Evolutionary conservation across 2,113 vertebrate species (phyloP).

Genomic region (Erythrolamprus reginae): DNA sequence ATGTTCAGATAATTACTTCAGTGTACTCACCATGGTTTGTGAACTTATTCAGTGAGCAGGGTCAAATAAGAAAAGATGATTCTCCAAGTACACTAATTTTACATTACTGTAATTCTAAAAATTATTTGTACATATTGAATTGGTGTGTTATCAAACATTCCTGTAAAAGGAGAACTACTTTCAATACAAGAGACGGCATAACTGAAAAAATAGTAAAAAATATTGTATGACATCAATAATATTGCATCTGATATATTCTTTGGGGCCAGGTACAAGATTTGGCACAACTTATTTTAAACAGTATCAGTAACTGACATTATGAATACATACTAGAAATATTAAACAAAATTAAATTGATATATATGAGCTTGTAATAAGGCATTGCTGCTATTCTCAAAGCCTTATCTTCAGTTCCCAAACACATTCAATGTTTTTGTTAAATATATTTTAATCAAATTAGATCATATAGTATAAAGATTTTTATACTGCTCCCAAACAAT

Average conservation of each 20-base stretch:
- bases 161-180: neutral
- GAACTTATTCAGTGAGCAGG: neutral
- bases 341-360: neutral
- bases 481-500: neutral
- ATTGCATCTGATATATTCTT: neutral
- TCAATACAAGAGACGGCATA: neutral
- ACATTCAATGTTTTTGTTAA: neutral
- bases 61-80: neutral
- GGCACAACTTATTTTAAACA: neutral
- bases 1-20: neutral
- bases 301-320: neutral
- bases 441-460: neutral
- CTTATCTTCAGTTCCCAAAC: neutral
- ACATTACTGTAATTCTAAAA: neutral
- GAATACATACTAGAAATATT: neutral
- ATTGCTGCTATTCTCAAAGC: neutral
- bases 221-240: neutral
- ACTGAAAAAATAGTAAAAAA: neutral
- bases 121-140: neutral
- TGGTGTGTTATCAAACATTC: neutral
- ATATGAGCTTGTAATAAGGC: neutral
- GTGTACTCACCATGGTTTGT: neutral
- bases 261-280: neutral
- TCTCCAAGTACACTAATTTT: neutral
- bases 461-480: neutral